A percentile compares a stretch with the other conserved stretches of the same genome.
Conservation (phyloP, 1,140 invertebrate genomes). For the Euschistus heros region DNA sequence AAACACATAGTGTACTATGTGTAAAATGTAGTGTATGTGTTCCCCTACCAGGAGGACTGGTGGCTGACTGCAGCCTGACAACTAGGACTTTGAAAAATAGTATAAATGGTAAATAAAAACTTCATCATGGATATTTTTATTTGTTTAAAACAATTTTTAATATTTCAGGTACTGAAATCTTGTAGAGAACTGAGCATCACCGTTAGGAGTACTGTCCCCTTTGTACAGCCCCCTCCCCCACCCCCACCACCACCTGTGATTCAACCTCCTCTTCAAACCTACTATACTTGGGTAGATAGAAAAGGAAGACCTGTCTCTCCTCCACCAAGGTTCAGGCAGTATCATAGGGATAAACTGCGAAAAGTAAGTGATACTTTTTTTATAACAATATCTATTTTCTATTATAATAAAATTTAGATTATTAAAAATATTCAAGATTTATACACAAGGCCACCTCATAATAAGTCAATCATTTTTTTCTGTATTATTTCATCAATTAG, state of each 20-base stretch:
- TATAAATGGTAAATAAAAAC: too few relatives aligned
- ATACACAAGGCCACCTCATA: too few relatives aligned
- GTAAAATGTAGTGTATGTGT: too few relatives aligned
- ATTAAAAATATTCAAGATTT: neutral
- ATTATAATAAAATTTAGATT: neutral
- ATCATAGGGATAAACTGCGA: conserved; percentile 34
- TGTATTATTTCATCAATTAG: too few relatives aligned
- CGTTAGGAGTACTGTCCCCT: conserved; percentile 54
- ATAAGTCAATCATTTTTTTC: too few relatives aligned
- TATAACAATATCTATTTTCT: too few relatives aligned
- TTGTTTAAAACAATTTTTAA: neutral
- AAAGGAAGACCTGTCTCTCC: conserved; percentile 78
- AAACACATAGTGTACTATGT: too few relatives aligned
- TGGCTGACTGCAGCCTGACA: too few relatives aligned
- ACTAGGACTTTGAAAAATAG: too few relatives aligned
- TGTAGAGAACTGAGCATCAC: conserved; percentile 77
- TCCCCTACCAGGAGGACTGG: too few relatives aligned
- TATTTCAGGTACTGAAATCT: conserved; percentile 69
- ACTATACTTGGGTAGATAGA: conserved; percentile 85
- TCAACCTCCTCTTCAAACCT: conserved; percentile 53
- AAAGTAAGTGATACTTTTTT: conserved; percentile 35
- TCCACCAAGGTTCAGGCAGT: conserved; percentile 47
- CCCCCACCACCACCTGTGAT: conserved; percentile 37
- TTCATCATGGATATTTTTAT: too few relatives aligned
- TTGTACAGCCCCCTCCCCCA: conserved; percentile 36